These are phyloP conservation scores for Apteryx mantelli DNA, from an alignment of 2,113 vertebrate genomes.

Conservation along the genomic window DNA sequence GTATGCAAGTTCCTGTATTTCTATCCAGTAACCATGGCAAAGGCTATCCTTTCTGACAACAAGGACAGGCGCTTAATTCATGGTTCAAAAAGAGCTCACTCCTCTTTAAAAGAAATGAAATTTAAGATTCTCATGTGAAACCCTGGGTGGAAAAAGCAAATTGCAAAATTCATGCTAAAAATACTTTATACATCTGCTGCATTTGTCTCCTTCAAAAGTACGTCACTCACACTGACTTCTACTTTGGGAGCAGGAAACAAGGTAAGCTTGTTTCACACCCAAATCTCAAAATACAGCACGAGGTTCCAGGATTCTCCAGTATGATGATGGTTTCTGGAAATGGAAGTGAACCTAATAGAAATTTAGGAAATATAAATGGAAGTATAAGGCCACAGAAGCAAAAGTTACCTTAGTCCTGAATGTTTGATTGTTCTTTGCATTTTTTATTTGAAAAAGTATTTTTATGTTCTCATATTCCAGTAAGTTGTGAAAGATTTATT, in stretches of 20 bases:
- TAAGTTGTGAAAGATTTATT: neutral
- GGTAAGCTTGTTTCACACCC: neutral
- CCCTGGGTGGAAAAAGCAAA: neutral
- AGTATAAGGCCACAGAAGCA: neutral
- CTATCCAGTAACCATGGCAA: neutral
- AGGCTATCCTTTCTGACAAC: neutral
- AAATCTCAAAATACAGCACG: neutral
- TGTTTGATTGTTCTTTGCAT: neutral
- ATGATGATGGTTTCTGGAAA: neutral
- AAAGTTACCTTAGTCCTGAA: neutral
- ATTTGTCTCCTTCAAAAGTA: neutral
- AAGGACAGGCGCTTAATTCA: neutral
- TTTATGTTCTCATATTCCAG: neutral
- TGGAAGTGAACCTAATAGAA: neutral
- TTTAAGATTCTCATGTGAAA: neutral
- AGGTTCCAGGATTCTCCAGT: neutral
- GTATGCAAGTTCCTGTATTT: neutral
- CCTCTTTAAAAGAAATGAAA: neutral
- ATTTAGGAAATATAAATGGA: neutral
- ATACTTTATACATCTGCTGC: neutral
- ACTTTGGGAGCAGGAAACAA: neutral
- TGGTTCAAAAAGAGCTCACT: neutral
- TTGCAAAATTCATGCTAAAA: neutral
- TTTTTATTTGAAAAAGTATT: neutral
- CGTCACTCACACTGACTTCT: fast-evolving